Evolutionary conservation across 2,888 invertebrate genomes (phyloP), one percentile per base, ranked within the genome.

Genomic region (Amphipyra berbera): DNA sequence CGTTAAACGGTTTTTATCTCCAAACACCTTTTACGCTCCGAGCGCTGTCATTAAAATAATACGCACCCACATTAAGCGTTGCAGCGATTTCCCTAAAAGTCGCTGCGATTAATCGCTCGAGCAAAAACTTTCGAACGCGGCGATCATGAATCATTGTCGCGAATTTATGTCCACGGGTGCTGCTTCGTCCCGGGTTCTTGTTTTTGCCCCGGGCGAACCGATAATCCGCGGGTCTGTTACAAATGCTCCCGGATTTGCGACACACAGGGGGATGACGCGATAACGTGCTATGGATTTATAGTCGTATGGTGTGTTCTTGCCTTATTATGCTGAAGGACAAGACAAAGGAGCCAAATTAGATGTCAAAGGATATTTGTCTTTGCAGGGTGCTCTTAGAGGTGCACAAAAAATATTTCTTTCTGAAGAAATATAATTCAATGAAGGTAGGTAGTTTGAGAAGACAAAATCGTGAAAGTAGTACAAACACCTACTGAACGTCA

Each of bases 71-170:
- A 72, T 78, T 74, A 78, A 74, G 67, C 49, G 54, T 49, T 62
- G 63, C 63, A 68, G 71, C 78, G 78, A 83, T 85, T 82, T 77
- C 83, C 86, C 84, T 82, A 83, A 90, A 88, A 90, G 86, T 86
- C 82, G 76, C 71, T 65, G 83, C 90, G 87, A 93, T 93, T 93
- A 93, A 92, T 90, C 83, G 87, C 79, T 83, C 78, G 79, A 68
- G 86, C 87, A 90, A 90, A 94, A 94, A 94, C 90, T 93, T 93
- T 90, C 85, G 84, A 80, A 82, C 75, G 76, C 81, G 76, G 86
- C 85, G 78, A 88, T 89, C 92, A 92, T 95, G 94, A 94, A 94
- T 95, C 94, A 95, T 94, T 92, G 91, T 84, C 83, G 86, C 83
- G 87, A 92, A 94, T 94, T 93, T 94, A 94, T 91, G 89, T 89